Percentiles rank a stretch among this genome's conserved stretches.
Evolutionary conservation across 2,113 vertebrate species (phyloP).

Genomic region (Poicephalus gulielmi): DNA sequence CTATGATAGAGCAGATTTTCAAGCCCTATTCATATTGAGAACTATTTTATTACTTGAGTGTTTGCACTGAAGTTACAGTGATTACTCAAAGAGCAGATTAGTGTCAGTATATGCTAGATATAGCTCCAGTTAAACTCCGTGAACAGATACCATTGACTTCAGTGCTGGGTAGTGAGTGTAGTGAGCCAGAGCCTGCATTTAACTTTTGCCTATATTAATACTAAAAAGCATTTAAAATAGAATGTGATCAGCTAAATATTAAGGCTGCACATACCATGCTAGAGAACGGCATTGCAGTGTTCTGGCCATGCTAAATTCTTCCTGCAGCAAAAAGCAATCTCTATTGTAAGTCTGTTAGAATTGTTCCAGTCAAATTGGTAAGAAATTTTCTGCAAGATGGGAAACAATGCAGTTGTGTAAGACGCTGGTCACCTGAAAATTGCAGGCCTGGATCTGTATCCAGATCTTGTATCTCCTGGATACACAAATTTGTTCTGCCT

Average conservation of each 20-base stretch:
- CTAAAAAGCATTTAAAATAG: conserved; percentile 1
- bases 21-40: not conserved
- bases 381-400: not conserved
- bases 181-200: not conserved
- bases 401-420: not conserved
- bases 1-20: not conserved
- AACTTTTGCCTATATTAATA: not conserved
- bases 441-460: not conserved
- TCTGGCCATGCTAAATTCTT: not conserved
- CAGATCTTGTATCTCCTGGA: not conserved
- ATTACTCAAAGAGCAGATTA: conserved; percentile 10
- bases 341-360: not conserved
- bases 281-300: not conserved
- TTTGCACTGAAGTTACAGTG: not conserved
- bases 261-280: not conserved
- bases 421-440: not conserved
- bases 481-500: not conserved
- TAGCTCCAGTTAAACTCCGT: not conserved
- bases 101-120: not conserved
- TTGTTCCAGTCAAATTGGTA: not conserved
- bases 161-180: not conserved
- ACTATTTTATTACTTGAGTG: not conserved
- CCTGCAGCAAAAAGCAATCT: not conserved
- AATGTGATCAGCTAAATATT: not conserved
- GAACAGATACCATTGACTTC: not conserved